phyloP scores from a whole-genome alignment of 2,113 vertebrate species.

The Ciconia stormi region DNA sequence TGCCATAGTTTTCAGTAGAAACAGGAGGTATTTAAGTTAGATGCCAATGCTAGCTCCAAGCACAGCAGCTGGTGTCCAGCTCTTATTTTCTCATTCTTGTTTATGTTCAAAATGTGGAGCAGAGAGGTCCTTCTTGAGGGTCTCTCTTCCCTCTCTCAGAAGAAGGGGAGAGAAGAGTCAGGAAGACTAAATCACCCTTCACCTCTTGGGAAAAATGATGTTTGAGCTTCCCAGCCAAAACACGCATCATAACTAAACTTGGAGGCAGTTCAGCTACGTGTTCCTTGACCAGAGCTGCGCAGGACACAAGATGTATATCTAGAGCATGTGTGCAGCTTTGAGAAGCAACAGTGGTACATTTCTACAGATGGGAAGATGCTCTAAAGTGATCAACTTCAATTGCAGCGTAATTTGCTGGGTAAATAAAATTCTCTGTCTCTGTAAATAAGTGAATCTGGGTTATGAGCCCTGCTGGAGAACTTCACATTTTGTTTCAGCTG shows the following conservation, averaged over 20 bases:
- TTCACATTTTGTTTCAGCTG: not conserved
- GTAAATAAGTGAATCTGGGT: not conserved
- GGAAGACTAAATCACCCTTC: not conserved
- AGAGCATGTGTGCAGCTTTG: not conserved
- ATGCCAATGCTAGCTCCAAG: not conserved
- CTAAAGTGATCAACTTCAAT: not conserved
- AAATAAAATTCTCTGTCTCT: not conserved
- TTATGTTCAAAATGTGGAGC: not conserved
- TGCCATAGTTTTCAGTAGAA: not conserved
- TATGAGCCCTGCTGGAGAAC: not conserved
- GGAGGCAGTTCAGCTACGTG: not conserved
- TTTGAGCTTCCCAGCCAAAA: not conserved
- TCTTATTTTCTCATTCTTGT: not conserved
- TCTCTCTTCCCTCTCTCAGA: not conserved
- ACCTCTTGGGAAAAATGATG: not conserved
- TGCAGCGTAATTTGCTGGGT: not conserved
- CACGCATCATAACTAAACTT: not conserved
- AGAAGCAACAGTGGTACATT: not conserved
- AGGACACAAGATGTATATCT: not conserved
- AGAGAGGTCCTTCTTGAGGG: not conserved
- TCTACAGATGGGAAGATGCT: not conserved
- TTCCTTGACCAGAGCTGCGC: accelerated
- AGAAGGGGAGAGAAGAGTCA: not conserved
- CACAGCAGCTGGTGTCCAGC: not conserved
- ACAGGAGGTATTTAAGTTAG: not conserved